phyloP scores from a whole-genome alignment of 2,888 invertebrate species.

The Morpho deidamia region DNA sequence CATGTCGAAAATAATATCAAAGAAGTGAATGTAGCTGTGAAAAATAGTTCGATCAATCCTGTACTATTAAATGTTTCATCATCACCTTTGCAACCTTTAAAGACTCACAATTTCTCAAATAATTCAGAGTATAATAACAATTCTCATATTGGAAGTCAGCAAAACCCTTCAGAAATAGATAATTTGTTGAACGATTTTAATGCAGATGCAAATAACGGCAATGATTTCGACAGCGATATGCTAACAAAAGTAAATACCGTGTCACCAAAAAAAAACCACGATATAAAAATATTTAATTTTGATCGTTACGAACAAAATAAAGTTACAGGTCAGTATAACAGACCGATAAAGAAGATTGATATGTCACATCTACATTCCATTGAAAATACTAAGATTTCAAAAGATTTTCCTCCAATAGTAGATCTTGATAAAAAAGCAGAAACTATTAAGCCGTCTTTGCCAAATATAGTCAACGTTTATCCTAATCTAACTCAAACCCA shows the following conservation, averaged over 20 bases:
- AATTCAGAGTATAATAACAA: slow-evolving; percentile 65
- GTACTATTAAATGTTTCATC: slow-evolving; percentile 66
- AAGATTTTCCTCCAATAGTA: slow-evolving; percentile 58
- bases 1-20: slow-evolving; percentile 65
- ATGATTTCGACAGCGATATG: slow-evolving; percentile 33
- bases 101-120: slow-evolving; percentile 66
- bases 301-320: slow-evolving; percentile 73
- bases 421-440: slow-evolving; percentile 48
- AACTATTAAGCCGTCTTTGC: slow-evolving; percentile 44
- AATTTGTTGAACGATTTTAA: slow-evolving; percentile 62
- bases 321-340: slow-evolving; percentile 48
- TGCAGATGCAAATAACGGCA: slow-evolving; percentile 44
- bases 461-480: slow-evolving; percentile 67
- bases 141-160: slow-evolving; percentile 54
- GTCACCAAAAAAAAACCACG: slow-evolving; percentile 50
- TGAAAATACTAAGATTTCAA: slow-evolving; percentile 69
- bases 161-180: slow-evolving; percentile 55
- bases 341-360: slow-evolving; percentile 63
- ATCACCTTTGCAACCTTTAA: slow-evolving; percentile 67
- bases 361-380: slow-evolving; percentile 67
- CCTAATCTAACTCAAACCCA: slow-evolving; percentile 71
- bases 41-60: slow-evolving; percentile 58
- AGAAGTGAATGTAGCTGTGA: slow-evolving; percentile 44
- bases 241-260: slow-evolving; percentile 36
- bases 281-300: slow-evolving; percentile 73